Base-by-base conservation (phyloP, 2,113 vertebrate genomes). In the Notothenia coriiceps region DNA sequence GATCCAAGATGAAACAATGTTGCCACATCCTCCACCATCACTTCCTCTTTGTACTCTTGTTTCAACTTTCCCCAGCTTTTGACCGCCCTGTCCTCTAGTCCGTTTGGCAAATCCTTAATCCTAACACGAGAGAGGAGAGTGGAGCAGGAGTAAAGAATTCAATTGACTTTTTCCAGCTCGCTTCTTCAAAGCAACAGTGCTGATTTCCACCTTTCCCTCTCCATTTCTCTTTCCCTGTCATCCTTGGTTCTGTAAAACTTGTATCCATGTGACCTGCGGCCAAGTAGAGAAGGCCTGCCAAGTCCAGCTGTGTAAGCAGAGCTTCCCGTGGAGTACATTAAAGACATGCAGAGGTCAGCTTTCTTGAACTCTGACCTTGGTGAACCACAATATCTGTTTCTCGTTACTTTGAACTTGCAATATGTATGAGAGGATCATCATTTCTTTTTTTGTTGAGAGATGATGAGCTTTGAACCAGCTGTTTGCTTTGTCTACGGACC, bases 301-400 rank as follows among this genome's bases (percentile, higher is more conserved):
- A 25, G 72, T 81, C 82, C 83, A 88, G 85, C 82, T 71, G 80
- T 63, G 74, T 2, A 13, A 63, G 81, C 75, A 66, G 33, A 77
- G 77, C 65, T 77, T 86, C 88, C 87, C 22, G 25, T 78, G 66
- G 87, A 88, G 82, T 73, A 84, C 68, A 88, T 90, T 78, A 90
- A 89, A 90, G 74, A 88, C 69, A 46, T 17, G 18, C 47, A 10
- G 35, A 79, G 77, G 79, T 90, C 80, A 76, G 72, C 52, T 79
- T 86, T 83, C 68, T 47, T 69, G 74, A 90, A 62, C 87, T 86
- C 67, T 80, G 79, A 90, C 84, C 69, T 66, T 2, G 3, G 35
- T 14, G 25, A 84, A 73, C 73, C 77, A 74, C 73, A 59, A 75
- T 82, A 78, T 88, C 83, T 88, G 83, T 84, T 84, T 76, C 82